Percentiles rank a stretch among this genome's conserved stretches.
Evolutionary conservation across 2,797 vertebrate species (phyloP).

Genomic region (Phataginus tricuspis): DNA sequence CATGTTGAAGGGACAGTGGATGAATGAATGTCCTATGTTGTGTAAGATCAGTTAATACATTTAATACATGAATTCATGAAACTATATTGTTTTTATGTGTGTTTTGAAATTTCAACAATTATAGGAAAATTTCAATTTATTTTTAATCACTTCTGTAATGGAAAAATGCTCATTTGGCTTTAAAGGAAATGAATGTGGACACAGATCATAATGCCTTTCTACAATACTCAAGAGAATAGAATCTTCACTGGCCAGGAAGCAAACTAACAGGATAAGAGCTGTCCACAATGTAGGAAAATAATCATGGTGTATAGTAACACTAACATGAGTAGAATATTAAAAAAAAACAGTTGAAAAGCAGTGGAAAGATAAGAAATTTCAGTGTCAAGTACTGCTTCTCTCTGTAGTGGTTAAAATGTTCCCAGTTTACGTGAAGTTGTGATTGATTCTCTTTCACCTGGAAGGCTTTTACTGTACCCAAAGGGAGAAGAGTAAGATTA

Average conservation of each 20-base stretch:
- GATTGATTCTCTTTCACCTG: conserved; percentile 53
- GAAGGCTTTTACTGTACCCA: conserved; percentile 55
- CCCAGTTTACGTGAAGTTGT: not conserved
- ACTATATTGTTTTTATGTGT: not conserved
- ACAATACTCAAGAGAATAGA: not conserved
- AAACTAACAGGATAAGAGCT: not conserved
- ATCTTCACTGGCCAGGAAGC: not conserved
- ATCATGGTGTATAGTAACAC: not conserved
- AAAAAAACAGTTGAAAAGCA: not conserved
- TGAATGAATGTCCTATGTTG: not conserved
- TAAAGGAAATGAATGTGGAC: not conserved
- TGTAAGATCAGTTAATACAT: not conserved
- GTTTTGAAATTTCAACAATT: not conserved
- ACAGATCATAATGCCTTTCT: not conserved
- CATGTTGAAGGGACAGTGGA: not conserved
- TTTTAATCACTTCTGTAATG: not conserved
- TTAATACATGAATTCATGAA: not conserved
- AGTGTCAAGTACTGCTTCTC: not conserved
- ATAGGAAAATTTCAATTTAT: not conserved
- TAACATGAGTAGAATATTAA: not conserved
- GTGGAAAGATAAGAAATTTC: not conserved
- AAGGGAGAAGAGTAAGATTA: conserved; percentile 55
- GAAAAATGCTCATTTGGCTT: not conserved
- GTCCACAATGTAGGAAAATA: not conserved
- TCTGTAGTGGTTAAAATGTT: conserved; percentile 19